phyloP scores from a whole-genome alignment of 1,140 invertebrate genomes.

The Bombus ignitus region DNA sequence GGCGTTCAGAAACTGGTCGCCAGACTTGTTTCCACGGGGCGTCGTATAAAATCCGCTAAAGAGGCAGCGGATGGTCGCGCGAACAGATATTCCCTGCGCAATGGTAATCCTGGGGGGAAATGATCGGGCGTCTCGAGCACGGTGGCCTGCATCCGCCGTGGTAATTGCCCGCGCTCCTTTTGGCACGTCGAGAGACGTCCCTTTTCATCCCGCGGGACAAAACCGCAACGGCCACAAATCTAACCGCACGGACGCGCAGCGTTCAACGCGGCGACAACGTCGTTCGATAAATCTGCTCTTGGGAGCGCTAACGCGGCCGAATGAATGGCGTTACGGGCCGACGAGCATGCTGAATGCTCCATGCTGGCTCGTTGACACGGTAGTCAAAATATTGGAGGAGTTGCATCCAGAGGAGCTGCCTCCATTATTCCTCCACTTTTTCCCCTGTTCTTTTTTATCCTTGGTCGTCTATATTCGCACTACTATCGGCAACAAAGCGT shows the following conservation, averaged over 20 bases:
- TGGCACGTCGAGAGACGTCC: slow-evolving; percentile 17
- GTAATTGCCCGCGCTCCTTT: slow-evolving; percentile 57
- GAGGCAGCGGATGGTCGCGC: slow-evolving; percentile 1
- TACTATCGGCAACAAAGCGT: not conserved
- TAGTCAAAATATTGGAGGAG: slow-evolving; percentile 80
- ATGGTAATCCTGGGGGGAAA: slow-evolving; percentile 17
- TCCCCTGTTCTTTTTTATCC: not conserved
- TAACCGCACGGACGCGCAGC: slow-evolving; percentile 67
- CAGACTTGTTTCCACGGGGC: not conserved
- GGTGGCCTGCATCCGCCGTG: slow-evolving; percentile 24
- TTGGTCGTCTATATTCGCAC: not conserved
- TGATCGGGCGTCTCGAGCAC: slow-evolving; percentile 4
- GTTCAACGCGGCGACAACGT: slow-evolving; percentile 65
- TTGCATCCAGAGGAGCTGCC: not conserved
- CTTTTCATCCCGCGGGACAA: slow-evolving; percentile 65
- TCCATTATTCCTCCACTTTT: not conserved
- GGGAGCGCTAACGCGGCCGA: slow-evolving; percentile 63
- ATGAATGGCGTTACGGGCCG: slow-evolving; percentile 76
- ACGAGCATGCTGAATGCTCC: slow-evolving; percentile 71
- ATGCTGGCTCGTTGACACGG: slow-evolving; percentile 72
- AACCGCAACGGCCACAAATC: slow-evolving; percentile 76
- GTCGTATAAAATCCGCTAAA: slow-evolving; percentile 15
- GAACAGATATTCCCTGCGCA: slow-evolving; percentile 4
- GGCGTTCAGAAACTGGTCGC: not conserved
- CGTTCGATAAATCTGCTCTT: slow-evolving; percentile 67